Base-by-base conservation (phyloP, 2,888 invertebrate genomes). In the Aphodius granarius region DNA sequence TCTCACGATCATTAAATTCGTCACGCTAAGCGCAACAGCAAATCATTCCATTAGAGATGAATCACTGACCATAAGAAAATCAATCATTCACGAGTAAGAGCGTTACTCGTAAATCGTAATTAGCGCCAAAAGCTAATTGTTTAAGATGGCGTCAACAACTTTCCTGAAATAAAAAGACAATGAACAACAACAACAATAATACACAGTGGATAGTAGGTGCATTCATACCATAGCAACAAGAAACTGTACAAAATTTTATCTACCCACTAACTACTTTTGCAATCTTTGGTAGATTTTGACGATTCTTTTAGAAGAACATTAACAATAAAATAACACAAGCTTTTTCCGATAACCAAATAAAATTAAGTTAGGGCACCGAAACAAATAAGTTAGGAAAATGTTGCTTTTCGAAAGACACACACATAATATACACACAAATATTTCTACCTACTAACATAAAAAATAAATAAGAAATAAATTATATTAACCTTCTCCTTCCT, bases 401-500 rank as follows among this genome's bases (percentile, higher is more conserved):
- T n/a, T n/a, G n/a, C n/a, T n/a, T n/a, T n/a, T n/a, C n/a, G n/a
- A n/a, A n/a, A n/a, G n/a, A n/a, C n/a, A n/a, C n/a, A n/a, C n/a
- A n/a, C n/a, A n/a, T n/a, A n/a, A n/a, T n/a, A n/a, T n/a, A n/a
- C n/a, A n/a, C n/a, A n/a, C n/a, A n/a, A n/a, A n/a, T n/a, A n/a
- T n/a, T n/a, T n/a, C n/a, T n/a, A n/a, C 13, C 5, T 23, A 23
- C 23, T 23, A 23, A 22, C 66, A n/a, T 20, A 22, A 66, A 66
- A 66, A 21, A 20, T 63, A 21, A 65, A 22, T 17, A 17, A 72
- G 73, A 21, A 64, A 66, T 19, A 70, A 74, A 66, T 64, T 71
- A 74, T 77, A 77, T 70, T 73, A 77, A 77, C 77, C 77, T 77
- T 77, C 77, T 71, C 73, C 76, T 66, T 77, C 77, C 66, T 77